Evolutionary conservation across 2,888 invertebrate species (phyloP).

Genomic region (Nipponacmea schrenckii): DNA sequence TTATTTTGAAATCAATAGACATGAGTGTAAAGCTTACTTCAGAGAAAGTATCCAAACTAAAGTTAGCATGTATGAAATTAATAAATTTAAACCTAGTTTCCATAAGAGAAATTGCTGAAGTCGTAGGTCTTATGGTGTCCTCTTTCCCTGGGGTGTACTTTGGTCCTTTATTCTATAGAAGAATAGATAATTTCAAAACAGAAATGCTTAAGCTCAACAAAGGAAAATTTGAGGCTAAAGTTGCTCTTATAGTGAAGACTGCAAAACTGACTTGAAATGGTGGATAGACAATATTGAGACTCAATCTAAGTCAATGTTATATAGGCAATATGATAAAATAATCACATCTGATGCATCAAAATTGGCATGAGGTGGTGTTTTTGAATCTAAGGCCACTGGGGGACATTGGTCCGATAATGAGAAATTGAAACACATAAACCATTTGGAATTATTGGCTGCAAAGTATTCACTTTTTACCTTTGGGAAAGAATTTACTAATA

Average conservation of each 20-base stretch:
- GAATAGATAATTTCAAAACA: not conserved
- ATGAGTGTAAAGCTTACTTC: conserved; percentile 32
- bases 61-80: not conserved
- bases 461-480: conserved; percentile 2
- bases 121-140: not conserved
- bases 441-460: conserved; percentile 4
- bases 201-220: not conserved
- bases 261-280: conserved; percentile 14
- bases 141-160: conserved; percentile 1
- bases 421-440: conserved; percentile 10
- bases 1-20: conserved; percentile 3
- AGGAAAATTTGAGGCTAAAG: conserved; percentile 9
- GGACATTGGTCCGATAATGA: conserved; percentile 7
- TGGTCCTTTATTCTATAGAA: not conserved
- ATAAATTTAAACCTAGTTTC: not conserved
- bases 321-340: not conserved
- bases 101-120: conserved; percentile 14
- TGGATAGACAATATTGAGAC: conserved; percentile 7
- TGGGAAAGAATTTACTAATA: not conserved
- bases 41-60: conserved; percentile 18
- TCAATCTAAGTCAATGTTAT: not conserved
- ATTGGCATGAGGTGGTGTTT: conserved; percentile 8
- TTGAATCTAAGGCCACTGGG: not conserved
- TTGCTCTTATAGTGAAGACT: not conserved
- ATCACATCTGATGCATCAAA: conserved; percentile 10